Base-by-base conservation (phyloP, 1,140 invertebrate species). In the Drosophila chauvacae region DNA sequence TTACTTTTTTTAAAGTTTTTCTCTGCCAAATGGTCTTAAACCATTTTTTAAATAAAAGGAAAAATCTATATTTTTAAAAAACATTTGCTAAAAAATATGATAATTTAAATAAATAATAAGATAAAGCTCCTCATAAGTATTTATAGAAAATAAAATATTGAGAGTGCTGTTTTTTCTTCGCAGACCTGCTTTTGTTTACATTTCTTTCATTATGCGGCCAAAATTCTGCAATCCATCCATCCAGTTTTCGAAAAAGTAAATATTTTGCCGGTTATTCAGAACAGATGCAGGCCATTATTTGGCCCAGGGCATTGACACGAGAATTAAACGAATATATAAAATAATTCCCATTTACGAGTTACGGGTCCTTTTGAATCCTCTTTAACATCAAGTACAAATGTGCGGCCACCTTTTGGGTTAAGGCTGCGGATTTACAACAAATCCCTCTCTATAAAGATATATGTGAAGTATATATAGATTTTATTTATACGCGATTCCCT, bases 401-500 rank as follows among this genome's bases (percentile, higher is more conserved):
- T 59, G 68, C 48, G 68, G 53, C 66, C 69, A 72, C 69, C 66
- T 72, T 72, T 68, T 20, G 30, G 66, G 66, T 48, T 70, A 70
- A 56, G 28, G 39, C 48, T 69, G 23, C 16, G 65, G 66, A 70
- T 56, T 70, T 70, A 69, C 11, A 39, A 13, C 35, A 58, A 50
- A 48, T 59, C 30, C 45, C 37, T 35, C 37, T 35, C 26, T 18
- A 39, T 33, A 66, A 39, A 33, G 10, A 28, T 23, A 45, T 45
- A 2, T 30, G 5, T 30, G 3, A 4, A 18, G 1, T 16, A 28
- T 39, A 58, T 59, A 11, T 58, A 53, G 50, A 73, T 42, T 55
- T 73, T 74, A 76, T 72, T 81, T 72, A 59, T 72, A 71, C 23
- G 69, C 53, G 35, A 41, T 72, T 72, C 53, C 44, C 37, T 50